Evolutionary conservation across 2,888 invertebrate genomes (phyloP).

Genomic region (Ischnus inquisitorius): DNA sequence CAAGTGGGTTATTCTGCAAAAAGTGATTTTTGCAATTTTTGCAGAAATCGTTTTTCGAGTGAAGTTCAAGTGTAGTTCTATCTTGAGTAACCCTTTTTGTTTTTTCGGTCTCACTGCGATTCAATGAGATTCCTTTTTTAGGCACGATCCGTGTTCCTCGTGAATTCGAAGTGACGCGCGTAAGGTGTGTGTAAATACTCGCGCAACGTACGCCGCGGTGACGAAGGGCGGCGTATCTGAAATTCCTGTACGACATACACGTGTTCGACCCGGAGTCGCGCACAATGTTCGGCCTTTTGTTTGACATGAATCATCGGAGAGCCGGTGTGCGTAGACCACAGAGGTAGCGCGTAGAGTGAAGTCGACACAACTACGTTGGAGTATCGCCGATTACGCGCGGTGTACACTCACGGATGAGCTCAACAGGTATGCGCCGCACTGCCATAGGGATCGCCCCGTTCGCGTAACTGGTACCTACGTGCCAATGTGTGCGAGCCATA

Average conservation of each 20-base stretch:
- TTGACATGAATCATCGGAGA: constrained; percentile 83
- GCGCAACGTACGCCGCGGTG: constrained; percentile 10
- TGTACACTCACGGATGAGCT: constrained; percentile 54
- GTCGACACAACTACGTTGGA: constrained; percentile 1
- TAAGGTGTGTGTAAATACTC: constrained; percentile 29
- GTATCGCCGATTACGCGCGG: background rate
- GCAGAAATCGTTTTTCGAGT: too few species aligned
- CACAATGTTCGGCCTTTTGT: constrained; percentile 82
- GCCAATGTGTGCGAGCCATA: constrained; percentile 44
- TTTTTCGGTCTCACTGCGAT: background rate
- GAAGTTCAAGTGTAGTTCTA: too few species aligned
- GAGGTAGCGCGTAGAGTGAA: constrained; percentile 38
- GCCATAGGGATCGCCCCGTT: constrained; percentile 55
- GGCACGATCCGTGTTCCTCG: constrained; percentile 3
- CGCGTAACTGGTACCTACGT: constrained; percentile 54
- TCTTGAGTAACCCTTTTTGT: too few species aligned
- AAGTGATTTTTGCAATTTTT: too few species aligned
- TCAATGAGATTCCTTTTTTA: background rate
- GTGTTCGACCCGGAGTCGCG: constrained; percentile 78
- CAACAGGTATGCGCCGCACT: constrained; percentile 68
- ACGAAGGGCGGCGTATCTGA: constrained; percentile 73
- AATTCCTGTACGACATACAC: constrained; percentile 77
- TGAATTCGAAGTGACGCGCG: constrained; percentile 21
- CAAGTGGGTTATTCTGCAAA: too few species aligned
- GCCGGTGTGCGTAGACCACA: constrained; percentile 38